Percentiles rank a stretch among this genome's conserved stretches.
phyloP scores from a whole-genome alignment of 2,797 vertebrate species.

The Salarias fasciatus region DNA sequence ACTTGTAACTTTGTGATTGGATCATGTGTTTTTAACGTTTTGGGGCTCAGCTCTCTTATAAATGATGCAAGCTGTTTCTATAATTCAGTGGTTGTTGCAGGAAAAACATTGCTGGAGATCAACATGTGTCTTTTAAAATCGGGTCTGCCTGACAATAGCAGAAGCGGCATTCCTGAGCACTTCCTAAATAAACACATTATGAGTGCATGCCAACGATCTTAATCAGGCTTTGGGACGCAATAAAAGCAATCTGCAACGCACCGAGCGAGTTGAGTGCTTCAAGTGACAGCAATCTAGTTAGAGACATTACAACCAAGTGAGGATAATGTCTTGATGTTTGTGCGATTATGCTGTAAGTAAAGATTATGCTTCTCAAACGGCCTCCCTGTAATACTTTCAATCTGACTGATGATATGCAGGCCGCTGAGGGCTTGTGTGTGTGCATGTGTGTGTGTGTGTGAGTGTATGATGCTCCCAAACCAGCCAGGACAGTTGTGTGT shows the following conservation, averaged over 20 bases:
- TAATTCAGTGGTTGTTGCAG: too few species aligned
- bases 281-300: slow-evolving; percentile 20
- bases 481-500: neutral
- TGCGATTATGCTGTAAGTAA: slow-evolving; percentile 19
- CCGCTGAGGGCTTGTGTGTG: neutral
- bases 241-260: slow-evolving; percentile 19
- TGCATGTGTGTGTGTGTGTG: too few species aligned
- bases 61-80: too few species aligned
- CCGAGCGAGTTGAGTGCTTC: slow-evolving; percentile 7
- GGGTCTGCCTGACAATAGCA: neutral
- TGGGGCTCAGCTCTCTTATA: too few species aligned
- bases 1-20: too few species aligned
- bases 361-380: slow-evolving; percentile 11
- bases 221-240: slow-evolving; percentile 21
- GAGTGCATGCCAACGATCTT: slow-evolving; percentile 9
- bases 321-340: slow-evolving; percentile 16
- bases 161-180: neutral
- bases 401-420: neutral
- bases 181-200: slow-evolving; percentile 8
- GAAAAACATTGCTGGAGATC: too few species aligned
- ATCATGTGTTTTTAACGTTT: too few species aligned
- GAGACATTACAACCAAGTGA: slow-evolving; percentile 19
- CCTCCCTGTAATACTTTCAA: slow-evolving; percentile 14
- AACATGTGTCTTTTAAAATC: too few species aligned
- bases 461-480: neutral